Evolutionary conservation across 2,113 vertebrate genomes (phyloP), one percentile per base, ranked within the genome.

Genomic region (Tapirus terrestris): DNA sequence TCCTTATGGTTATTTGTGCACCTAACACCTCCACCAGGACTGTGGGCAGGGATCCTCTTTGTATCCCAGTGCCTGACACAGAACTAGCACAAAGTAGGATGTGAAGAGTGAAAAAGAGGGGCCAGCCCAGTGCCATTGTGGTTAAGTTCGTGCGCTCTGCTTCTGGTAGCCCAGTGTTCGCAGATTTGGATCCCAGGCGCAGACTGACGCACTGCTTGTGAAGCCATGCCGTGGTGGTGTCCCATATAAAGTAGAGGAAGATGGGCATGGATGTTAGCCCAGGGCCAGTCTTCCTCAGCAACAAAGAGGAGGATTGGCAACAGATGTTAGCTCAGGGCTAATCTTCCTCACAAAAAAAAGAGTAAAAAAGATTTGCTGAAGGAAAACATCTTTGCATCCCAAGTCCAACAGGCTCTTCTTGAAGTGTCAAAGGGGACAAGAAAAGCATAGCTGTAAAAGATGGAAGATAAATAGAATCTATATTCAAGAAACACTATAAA

Each of bases 351-450:
- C 39, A 39, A 39, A 39, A 39, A 4, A 13, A n/a, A 53, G 72
- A 63, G 58, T 67, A 6, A 48, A 81, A 36, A 16, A 31, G 20
- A 43, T 56, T 85, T 96, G 68, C 70, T 85, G 63, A 79, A 67
- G 81, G 61, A 67, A 93, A 45, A 93, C 21, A n/a, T 85, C 60
- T 87, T 90, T 86, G 60, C 51, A 36, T 70, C 3, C 29, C 45
- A 75, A 68, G 36, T 39, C n/a, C 45, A 58, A 67, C 18, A 39
- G 39, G 29, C 39, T 86, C 60, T 73, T 91, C 23, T 60, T 39
- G 29, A 79, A 48, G 43, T 43, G 16, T 91, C 43, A 45, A 10
- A 6, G 9, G 6, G 58, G 56, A 39, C 5, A n/a, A 86, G 79
- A 53, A 81, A 84, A 92, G 21, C 60, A 5, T 25, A 87, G 29